Conservation (phyloP, 2,888 invertebrate genomes). For the Rambutsinella grinnellia region DNA sequence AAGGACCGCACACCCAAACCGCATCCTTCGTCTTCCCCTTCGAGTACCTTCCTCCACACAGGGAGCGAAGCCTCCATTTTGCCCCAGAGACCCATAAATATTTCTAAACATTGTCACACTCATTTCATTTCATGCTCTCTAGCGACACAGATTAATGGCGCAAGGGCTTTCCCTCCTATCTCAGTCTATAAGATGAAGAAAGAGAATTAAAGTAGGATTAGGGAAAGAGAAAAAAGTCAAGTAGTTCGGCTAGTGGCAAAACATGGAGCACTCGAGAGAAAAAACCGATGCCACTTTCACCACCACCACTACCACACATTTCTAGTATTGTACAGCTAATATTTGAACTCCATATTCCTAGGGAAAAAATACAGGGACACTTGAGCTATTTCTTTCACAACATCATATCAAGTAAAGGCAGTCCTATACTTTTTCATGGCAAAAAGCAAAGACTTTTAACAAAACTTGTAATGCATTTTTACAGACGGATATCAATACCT, state of each 20-base stretch:
- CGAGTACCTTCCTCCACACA: neutral
- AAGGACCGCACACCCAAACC: conserved; percentile 48
- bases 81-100: conserved; percentile 64
- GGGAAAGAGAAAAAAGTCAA: conserved; percentile 49
- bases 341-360: conserved; percentile 7
- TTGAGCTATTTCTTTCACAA: conserved; percentile 38
- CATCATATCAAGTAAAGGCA: conserved; percentile 18
- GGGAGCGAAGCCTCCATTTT: conserved; percentile 43
- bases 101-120: conserved; percentile 63
- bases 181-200: conserved; percentile 42
- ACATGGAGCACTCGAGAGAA: neutral
- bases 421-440: no score
- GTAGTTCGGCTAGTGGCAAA: conserved; percentile 38
- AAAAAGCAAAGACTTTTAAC: conserved; percentile 28
- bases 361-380: conserved; percentile 32
- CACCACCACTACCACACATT: conserved; percentile 4
- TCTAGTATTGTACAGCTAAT: no score
- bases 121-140: conserved; percentile 61
- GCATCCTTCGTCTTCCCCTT: conserved; percentile 19
- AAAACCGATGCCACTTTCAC: neutral
- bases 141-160: conserved; percentile 61
- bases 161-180: conserved; percentile 42
- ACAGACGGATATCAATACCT: conserved; percentile 49
- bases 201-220: conserved; percentile 57
- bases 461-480: conserved; percentile 44